A percentile compares a stretch with the other conserved stretches of the same genome.
phyloP scores from a whole-genome alignment of 2,888 invertebrate species.

The Drosophila flavopinicola region DNA sequence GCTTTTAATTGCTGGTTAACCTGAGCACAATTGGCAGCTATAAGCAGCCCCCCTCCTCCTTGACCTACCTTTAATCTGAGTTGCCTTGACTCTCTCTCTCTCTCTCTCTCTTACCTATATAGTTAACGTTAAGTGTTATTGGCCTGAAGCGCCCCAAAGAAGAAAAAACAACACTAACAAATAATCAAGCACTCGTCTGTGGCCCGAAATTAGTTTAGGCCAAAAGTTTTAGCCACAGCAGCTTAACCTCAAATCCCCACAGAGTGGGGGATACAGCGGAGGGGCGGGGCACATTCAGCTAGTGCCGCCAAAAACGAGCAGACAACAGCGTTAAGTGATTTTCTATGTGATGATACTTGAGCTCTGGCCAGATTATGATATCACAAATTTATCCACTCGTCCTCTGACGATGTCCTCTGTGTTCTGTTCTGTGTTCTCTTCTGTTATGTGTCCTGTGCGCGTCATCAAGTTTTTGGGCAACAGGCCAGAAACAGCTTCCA shows the following conservation, averaged over 20 bases:
- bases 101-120: constrained; percentile 44
- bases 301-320: constrained; percentile 33
- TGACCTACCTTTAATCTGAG: neutral
- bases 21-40: constrained; percentile 14
- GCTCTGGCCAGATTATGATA: constrained; percentile 74
- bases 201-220: constrained; percentile 75
- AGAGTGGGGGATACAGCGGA: constrained; percentile 16
- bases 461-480: constrained; percentile 73
- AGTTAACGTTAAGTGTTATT: constrained; percentile 68
- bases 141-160: constrained; percentile 30
- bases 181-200: constrained; percentile 72
- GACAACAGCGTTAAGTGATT: constrained; percentile 75
- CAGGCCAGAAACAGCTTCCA: constrained; percentile 59
- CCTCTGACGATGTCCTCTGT: constrained; percentile 8
- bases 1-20: constrained; percentile 61
- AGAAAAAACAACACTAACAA: constrained; percentile 41
- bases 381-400: constrained; percentile 61
- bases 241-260: constrained; percentile 77
- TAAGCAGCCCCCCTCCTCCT: neutral
- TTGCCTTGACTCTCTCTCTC: constrained; percentile 35
- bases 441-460: constrained; percentile 41
- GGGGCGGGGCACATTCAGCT: neutral
- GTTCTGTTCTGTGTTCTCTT: neutral
- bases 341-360: constrained; percentile 81
- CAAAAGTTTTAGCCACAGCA: constrained; percentile 78